Percentiles rank a stretch among this genome's conserved stretches.
Evolutionary conservation across 2,888 invertebrate genomes (phyloP).

Genomic region (Nebria brevicollis): DNA sequence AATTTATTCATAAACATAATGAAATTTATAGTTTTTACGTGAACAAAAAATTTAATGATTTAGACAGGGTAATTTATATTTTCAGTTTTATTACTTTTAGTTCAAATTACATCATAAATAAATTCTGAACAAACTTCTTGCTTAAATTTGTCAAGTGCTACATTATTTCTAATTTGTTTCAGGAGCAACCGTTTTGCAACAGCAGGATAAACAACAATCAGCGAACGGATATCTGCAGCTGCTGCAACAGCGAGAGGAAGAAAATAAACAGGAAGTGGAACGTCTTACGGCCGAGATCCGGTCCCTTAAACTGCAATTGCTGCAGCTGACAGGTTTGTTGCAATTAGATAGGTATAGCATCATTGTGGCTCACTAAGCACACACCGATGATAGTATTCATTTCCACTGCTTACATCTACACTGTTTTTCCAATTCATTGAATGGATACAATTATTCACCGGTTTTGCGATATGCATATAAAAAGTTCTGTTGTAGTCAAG

Average conservation of each 20-base stretch:
- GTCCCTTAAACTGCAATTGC: slow-evolving; percentile 68
- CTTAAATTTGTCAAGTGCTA: too few relatives aligned
- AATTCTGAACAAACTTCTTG: too few relatives aligned
- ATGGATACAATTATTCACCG: background rate
- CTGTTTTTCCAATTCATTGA: background rate
- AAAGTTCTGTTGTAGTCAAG: too few relatives aligned
- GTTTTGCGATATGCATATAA: too few relatives aligned
- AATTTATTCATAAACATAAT: too few relatives aligned
- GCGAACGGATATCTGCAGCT: slow-evolving; percentile 62
- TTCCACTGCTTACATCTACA: slow-evolving; percentile 4
- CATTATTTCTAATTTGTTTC: slow-evolving; percentile 48
- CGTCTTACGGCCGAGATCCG: slow-evolving; percentile 72
- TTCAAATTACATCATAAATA: too few relatives aligned
- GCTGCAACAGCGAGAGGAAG: slow-evolving; percentile 70
- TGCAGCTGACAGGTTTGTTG: slow-evolving; percentile 66
- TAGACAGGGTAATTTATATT: too few relatives aligned
- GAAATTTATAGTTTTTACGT: too few relatives aligned
- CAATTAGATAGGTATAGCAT: slow-evolving; percentile 2
- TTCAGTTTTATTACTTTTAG: too few relatives aligned
- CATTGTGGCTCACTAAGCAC: background rate
- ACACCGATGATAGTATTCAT: background rate
- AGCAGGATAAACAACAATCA: slow-evolving; percentile 46
- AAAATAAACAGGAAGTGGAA: slow-evolving; percentile 70
- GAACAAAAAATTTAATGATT: too few relatives aligned
- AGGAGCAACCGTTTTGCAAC: slow-evolving; percentile 56